Conservation (phyloP, 2,888 invertebrate genomes). For the Eupithecia subfuscata region DNA sequence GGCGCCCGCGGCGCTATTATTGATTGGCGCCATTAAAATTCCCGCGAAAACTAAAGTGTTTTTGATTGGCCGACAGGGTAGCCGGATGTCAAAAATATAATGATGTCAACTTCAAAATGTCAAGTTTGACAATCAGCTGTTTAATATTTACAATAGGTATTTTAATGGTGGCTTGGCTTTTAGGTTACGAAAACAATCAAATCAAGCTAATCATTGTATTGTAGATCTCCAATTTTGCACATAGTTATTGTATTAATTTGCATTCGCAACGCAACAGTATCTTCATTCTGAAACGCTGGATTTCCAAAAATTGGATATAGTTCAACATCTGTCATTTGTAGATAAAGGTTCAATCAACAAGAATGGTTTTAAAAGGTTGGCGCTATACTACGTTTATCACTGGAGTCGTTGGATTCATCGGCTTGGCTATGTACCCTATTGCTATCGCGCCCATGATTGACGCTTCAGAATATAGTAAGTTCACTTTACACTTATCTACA, state of each 20-base stretch:
- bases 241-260: background rate
- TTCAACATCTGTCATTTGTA: background rate
- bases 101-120: slow-evolving; percentile 3
- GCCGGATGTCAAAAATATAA: background rate
- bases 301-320: background rate
- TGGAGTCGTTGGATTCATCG: slow-evolving; percentile 82
- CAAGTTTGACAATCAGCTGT: slow-evolving; percentile 11
- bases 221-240: background rate
- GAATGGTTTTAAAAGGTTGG: slow-evolving; percentile 74
- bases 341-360: background rate
- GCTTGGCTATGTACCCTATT: slow-evolving; percentile 83
- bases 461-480: slow-evolving; percentile 86
- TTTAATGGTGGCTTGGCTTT: no score
- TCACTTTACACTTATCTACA: slow-evolving; percentile 5
- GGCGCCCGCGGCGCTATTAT: no score
- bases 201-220: background rate
- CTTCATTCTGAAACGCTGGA: background rate
- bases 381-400: slow-evolving; percentile 80
- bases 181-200: background rate
- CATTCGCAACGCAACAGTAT: background rate
- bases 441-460: slow-evolving; percentile 86
- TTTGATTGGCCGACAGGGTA: no score
- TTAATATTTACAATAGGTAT: slow-evolving; percentile 1
- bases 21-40: no score
- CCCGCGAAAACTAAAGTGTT: no score